Percentiles rank a stretch among this genome's conserved stretches.
phyloP scores from a whole-genome alignment of 2,797 vertebrate genomes.

The Falco novaeseelandiae region DNA sequence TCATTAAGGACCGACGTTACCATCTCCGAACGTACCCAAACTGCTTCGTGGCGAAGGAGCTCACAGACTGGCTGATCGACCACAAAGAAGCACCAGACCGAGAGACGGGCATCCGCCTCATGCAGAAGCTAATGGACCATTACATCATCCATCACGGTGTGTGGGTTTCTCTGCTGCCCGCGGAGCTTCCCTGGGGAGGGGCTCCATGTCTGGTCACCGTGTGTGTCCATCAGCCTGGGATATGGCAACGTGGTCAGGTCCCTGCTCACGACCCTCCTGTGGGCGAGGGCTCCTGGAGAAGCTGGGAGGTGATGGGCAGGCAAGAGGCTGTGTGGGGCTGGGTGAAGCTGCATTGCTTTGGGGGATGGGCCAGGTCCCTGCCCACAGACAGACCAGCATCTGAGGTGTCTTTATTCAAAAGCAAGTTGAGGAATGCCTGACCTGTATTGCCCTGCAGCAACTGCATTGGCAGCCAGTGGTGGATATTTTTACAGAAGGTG shows the following conservation, averaged over 20 bases:
- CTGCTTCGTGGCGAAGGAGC: slow-evolving; percentile 88
- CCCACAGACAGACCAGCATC: neutral
- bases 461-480: neutral
- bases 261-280: rapidly evolving
- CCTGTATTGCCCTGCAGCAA: neutral
- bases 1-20: slow-evolving; percentile 86
- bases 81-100: slow-evolving; percentile 86
- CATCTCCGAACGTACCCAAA: slow-evolving; percentile 88
- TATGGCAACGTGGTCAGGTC: neutral
- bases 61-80: slow-evolving; percentile 85
- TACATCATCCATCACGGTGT: slow-evolving; percentile 89
- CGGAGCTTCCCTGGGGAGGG: neutral
- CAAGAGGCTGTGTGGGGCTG: neutral
- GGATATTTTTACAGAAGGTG: neutral
- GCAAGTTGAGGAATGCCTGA: neutral
- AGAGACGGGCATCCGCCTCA: slow-evolving; percentile 79
- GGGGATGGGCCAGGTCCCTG: neutral
- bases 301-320: neutral
- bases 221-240: neutral
- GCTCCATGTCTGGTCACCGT: neutral
- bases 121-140: slow-evolving; percentile 90
- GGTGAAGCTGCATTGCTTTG: neutral
- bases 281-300: neutral
- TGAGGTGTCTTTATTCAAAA: neutral
- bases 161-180: neutral